phyloP scores from a whole-genome alignment of 2,113 vertebrate genomes.

The Ceratotherium simum region DNA sequence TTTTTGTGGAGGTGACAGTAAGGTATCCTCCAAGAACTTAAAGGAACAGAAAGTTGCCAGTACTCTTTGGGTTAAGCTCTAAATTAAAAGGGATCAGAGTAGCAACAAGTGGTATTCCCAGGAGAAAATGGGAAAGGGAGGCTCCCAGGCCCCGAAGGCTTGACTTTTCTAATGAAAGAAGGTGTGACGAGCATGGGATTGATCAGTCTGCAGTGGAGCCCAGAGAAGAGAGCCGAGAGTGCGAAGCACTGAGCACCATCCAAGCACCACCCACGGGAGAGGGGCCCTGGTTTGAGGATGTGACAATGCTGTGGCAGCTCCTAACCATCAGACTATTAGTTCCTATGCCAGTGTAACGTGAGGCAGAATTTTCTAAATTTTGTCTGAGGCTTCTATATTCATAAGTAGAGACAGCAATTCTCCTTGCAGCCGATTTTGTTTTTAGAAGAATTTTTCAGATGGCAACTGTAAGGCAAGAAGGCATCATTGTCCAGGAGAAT shows the following conservation, averaged over 20 bases:
- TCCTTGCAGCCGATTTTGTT: background rate
- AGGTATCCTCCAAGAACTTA: background rate
- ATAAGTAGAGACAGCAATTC: background rate
- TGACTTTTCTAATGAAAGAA: background rate
- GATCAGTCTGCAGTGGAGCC: no score
- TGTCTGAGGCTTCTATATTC: background rate
- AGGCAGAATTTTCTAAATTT: slow-evolving; percentile 17
- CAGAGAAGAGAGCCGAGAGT: background rate
- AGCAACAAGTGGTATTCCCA: background rate
- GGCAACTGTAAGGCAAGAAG: background rate
- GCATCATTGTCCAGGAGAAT: background rate
- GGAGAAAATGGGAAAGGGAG: background rate
- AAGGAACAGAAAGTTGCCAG: background rate
- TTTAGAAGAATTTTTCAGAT: background rate
- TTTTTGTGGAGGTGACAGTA: background rate
- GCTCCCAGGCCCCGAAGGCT: background rate
- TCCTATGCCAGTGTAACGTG: background rate
- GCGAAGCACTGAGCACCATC: background rate
- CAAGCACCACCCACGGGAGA: background rate
- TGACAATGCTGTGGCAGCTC: rapidly evolving
- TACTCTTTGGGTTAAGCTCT: background rate
- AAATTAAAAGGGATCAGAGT: background rate
- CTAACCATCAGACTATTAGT: background rate
- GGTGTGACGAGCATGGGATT: background rate
- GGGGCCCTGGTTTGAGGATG: background rate